These are phyloP conservation scores for Rhysida immarginata DNA, from an alignment of 1,140 invertebrate species.

Conservation along the genomic window DNA sequence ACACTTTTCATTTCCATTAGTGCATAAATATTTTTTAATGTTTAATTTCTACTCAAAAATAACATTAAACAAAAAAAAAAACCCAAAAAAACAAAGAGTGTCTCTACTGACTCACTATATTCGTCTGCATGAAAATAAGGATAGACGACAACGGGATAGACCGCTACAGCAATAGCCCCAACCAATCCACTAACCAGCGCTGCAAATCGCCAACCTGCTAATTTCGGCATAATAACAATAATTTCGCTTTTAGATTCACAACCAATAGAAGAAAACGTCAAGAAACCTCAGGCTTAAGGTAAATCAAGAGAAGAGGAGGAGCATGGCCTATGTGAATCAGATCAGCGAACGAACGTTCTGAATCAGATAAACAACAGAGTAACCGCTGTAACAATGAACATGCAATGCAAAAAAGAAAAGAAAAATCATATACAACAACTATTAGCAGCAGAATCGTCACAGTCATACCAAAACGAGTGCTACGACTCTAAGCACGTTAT, in stretches of 20 bases:
- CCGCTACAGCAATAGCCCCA: constrained; percentile 35
- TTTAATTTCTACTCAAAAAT: no score
- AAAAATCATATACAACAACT: no score
- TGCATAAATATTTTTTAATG: no score
- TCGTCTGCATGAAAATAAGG: constrained; percentile 46
- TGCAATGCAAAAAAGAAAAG: not conserved
- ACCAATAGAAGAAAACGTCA: not conserved
- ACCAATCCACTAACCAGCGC: constrained; percentile 41
- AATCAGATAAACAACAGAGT: not conserved
- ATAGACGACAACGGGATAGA: constrained; percentile 45
- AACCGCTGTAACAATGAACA: not conserved
- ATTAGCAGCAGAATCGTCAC: no score
- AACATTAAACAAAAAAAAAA: no score
- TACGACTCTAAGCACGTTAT: no score
- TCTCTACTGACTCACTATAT: constrained; percentile 36
- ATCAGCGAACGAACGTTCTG: not conserved
- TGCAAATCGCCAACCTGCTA: constrained; percentile 42
- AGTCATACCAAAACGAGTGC: no score
- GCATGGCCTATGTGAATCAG: not conserved
- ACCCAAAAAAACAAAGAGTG: no score
- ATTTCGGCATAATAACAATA: constrained; percentile 15
- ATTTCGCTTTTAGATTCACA: not conserved
- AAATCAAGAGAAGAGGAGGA: not conserved
- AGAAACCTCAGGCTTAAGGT: no score
- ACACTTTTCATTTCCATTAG: no score